Evolutionary conservation across 2,797 vertebrate species (phyloP), one percentile per base, ranked within the genome.

Genomic region (Hydrolagus colliei): DNA sequence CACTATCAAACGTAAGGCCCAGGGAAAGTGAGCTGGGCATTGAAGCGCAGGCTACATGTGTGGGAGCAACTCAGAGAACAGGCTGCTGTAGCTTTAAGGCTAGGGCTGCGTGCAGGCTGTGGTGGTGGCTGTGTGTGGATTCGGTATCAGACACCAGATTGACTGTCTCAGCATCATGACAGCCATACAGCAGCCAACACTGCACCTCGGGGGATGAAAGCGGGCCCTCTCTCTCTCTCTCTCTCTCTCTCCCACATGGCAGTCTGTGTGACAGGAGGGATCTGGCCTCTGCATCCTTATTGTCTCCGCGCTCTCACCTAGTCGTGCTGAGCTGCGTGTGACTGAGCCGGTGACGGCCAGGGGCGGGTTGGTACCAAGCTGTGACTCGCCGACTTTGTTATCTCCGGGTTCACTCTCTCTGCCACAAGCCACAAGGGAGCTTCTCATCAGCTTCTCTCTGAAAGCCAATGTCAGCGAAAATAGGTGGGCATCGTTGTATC

Each of bases 361-460:
- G 41, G 79, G 14, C 11, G n/a, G 35, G 78, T 16, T 84, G 65
- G 79, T 84, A 18, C 79, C 79, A 84, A 20, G 65, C 65, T 84
- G 79, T 52, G 63, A 67, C 79, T 62, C 4, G 79, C 79, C 67
- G 79, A 82, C 68, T 62, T 67, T 35, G 11, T 35, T 20, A 84
- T 71, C 8, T 61, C 32, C 68, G 27, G 32, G 27, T 27, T 71
- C 79, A 84, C 32, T 16, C 65, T 68, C 32, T 9, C 65, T 82
- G 79, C 32, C 79, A 68, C 63, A 35, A 22, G 22, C 61, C 27
- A 65, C 27, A 18, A 16, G 4, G 52, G 65, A 84, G 27, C 79
- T 67, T 20, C 52, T 52, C 79, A 6, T 20, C 65, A 32, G 22
- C 62, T 65, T 16, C 41, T 79, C 3, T 63, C 8, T 0, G 27